phyloP scores from a whole-genome alignment of 2,888 invertebrate species.

The Chirona hameri region DNA sequence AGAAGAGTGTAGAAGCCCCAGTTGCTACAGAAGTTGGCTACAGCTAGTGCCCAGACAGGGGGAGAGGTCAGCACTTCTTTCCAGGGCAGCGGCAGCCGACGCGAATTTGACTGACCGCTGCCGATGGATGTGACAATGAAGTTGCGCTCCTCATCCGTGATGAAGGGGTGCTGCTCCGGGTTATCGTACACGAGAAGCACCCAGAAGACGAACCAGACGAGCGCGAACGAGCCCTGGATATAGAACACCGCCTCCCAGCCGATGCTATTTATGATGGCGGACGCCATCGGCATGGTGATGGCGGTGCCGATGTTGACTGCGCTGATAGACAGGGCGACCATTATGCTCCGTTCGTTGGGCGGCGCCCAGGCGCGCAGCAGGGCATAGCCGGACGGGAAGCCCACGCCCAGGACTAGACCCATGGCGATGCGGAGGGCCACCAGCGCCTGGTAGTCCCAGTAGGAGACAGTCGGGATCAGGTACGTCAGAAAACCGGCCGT shows the following conservation, averaged over 20 bases:
- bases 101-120: background rate
- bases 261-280: conserved; percentile 69
- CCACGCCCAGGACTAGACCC: conserved; percentile 61
- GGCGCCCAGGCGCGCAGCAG: conserved; percentile 94
- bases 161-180: conserved; percentile 36
- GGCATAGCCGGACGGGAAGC: conserved; percentile 89
- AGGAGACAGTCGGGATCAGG: conserved; percentile 47
- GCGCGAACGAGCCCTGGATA: conserved; percentile 57
- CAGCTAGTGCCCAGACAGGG: background rate
- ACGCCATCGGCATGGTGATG: conserved; percentile 80
- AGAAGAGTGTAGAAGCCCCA: conserved; percentile 34
- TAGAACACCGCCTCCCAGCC: conserved; percentile 92
- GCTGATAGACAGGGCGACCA: conserved; percentile 54
- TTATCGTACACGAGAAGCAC: conserved; percentile 26
- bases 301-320: conserved; percentile 82
- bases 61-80: background rate
- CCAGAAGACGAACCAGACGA: conserved; percentile 36
- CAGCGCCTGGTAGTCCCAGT: conserved; percentile 38
- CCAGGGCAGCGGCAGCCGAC: background rate
- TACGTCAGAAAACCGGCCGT: conserved; percentile 45
- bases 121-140: conserved; percentile 31
- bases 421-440: conserved; percentile 44
- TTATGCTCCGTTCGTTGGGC: conserved; percentile 87
- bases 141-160: conserved; percentile 28
- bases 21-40: conserved; percentile 26